Evolutionary conservation across 2,113 vertebrate genomes (phyloP), one percentile per base, ranked within the genome.

Genomic region (Barbus barbus): DNA sequence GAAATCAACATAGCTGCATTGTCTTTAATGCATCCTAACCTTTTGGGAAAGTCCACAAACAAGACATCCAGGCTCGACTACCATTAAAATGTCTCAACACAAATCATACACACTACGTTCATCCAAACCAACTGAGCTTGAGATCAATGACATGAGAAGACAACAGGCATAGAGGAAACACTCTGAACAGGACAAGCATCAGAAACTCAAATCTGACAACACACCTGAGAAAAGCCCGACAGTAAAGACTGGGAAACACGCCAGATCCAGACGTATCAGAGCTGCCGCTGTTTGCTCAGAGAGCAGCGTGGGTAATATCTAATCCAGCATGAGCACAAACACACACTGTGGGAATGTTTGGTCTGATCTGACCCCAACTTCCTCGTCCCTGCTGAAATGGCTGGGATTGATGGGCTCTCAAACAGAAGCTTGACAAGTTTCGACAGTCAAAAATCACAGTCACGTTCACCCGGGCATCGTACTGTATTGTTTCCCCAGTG

Each of bases 231-330:
- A 18, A 2, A 18, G 48, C 14, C 20, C 4, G 7, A 36, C 36
- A 36, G 36, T 4, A 36, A 36, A 36, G 4, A 80, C 85, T 56
- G 76, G 31, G 80, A 77, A 20, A 8, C 75, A 75, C 72, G 84
- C 80, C 83, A 77, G 65, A 74, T 58, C 3, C 53, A 85, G 82
- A 41, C 38, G 38, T 78, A 73, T 85, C n/a, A 53, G n/a, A 86
- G n/a, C 71, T 74, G 38, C 78, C 69, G 83, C 84, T 91, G 85
- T 89, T 89, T 89, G 41, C 58, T 71, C 58, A 44, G n/a, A 77
- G 71, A 20, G 58, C 46, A 73, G 60, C 2, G 7, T 31, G 83
- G 80, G 38, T 69, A 56, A 87, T 86, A 72, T 87, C 60, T 89
- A 90, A 89, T 88, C 36, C 36, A n/a, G n/a, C n/a, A n/a, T n/a